Evolutionary conservation across 2,113 vertebrate genomes (phyloP), one percentile per base, ranked within the genome.

Genomic region (Phasianus colchicus): DNA sequence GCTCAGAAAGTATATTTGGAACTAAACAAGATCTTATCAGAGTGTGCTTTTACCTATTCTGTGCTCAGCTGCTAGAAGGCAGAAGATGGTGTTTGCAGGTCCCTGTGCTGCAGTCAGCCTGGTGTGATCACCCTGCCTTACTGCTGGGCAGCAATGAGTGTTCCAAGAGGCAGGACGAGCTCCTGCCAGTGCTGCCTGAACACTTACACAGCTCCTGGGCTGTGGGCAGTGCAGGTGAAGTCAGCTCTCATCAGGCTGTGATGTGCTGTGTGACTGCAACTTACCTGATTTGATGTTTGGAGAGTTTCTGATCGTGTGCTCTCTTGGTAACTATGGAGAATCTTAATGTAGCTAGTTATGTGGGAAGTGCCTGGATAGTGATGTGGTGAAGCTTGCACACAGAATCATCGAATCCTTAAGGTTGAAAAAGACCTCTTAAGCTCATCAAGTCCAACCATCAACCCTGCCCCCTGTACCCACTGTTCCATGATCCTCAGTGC

Each of bases 241-340:
- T 17, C 0, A 8, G 47, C 54, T 93, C 76, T 83, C 55, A 11
- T 60, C 82, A 29, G 48, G 43, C 74, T 55, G 66, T 1, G 3
- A 36, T 8, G 57, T 60, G 75, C 60, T 25, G 63, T 0, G 3
- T 36, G 80, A 34, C 65, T 74, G 0, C 5, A n/a, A 14, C 29
- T 82, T 27, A 45, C 0, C 70, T 82, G 74, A 32, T 65, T 47
- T 32, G n/a, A 75, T 55, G 9, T 13, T 58, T 13, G 63, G 34
- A 9, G 21, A 7, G 5, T 60, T 60, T 3, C 7, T 22, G 74
- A 29, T 43, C 61, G 77, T 0, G 0, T 43, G 50, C 24, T 85
- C 11, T 36, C 60, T 24, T 8, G 2, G 1, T 67, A 7, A 0
- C 8, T 14, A 6, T 61, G 63, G 58, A 57, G 82, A 82, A 57